Conservation (phyloP, 2,888 invertebrate genomes). For the Tinea pellionella region DNA sequence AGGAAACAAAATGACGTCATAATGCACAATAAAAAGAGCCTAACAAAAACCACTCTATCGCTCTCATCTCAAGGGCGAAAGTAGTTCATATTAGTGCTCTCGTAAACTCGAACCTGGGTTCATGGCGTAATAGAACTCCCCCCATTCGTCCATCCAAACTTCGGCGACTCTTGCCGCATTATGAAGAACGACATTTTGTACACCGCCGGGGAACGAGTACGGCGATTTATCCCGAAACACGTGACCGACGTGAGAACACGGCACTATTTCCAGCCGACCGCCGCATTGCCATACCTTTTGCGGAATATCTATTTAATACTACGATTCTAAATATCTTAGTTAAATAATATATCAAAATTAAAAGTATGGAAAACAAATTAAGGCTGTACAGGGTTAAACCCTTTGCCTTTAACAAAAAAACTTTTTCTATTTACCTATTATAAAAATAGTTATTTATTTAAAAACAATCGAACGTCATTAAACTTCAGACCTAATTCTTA, state of each 20-base stretch:
- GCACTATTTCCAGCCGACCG: conserved; percentile 93
- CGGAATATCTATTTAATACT: conserved; percentile 15
- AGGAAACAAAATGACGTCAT: too few relatives aligned
- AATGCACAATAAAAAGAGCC: not conserved
- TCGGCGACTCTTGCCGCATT: conserved; percentile 98
- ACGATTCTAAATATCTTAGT: not conserved
- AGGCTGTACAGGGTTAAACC: too few relatives aligned
- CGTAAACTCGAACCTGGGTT: conserved; percentile 87
- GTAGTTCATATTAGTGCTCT: not conserved
- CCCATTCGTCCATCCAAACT: conserved; percentile 99
- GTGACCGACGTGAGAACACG: conserved; percentile 96
- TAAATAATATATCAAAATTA: too few relatives aligned
- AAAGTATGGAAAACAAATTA: too few relatives aligned
- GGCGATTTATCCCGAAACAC: conserved; percentile 98
- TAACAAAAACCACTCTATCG: not conserved
- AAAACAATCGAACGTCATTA: too few relatives aligned
- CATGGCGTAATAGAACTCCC: conserved; percentile 99
- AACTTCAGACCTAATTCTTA: too few relatives aligned
- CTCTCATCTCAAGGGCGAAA: not conserved
- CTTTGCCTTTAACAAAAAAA: too few relatives aligned
- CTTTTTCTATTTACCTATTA: too few relatives aligned
- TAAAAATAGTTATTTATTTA: too few relatives aligned
- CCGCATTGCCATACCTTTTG: conserved; percentile 95
- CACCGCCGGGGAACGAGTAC: conserved; percentile 99
- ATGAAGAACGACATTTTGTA: conserved; percentile 95